Evolutionary conservation across 1,140 invertebrate species (phyloP).

Genomic region (Calliphora vicina): DNA sequence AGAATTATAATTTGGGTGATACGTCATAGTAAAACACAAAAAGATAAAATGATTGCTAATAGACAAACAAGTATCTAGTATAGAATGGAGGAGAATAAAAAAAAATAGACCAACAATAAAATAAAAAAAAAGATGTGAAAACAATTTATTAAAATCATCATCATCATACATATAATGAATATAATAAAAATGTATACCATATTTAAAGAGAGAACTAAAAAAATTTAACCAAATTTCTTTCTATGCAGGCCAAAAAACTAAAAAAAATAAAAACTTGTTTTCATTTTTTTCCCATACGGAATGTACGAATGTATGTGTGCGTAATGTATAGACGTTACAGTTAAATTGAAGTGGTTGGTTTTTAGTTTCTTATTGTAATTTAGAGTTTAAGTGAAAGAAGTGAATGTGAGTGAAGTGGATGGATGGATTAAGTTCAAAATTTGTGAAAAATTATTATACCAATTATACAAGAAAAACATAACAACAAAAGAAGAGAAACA

Average conservation of each 20-base stretch:
- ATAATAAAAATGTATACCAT: neutral
- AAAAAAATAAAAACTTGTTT: neutral
- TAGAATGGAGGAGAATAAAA: too few species aligned
- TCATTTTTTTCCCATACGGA: neutral
- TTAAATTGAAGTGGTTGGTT: neutral
- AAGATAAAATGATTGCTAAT: neutral
- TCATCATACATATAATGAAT: neutral
- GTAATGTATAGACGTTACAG: neutral
- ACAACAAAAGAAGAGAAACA: neutral
- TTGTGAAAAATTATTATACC: neutral
- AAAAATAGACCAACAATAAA: neutral
- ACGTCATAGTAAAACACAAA: neutral
- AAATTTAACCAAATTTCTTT: neutral
- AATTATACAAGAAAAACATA: neutral
- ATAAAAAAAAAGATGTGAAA: neutral
- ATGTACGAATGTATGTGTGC: neutral
- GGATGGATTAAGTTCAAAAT: neutral
- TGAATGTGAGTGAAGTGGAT: neutral
- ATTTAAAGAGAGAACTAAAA: slow-evolving; percentile 1
- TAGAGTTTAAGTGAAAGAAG: neutral
- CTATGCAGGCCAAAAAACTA: neutral
- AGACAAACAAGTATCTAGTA: neutral
- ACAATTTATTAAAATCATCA: neutral
- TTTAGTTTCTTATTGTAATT: neutral
- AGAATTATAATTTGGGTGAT: neutral